Evolutionary conservation across 2,888 invertebrate species (phyloP).

Genomic region (Pseudococcus viburni): DNA sequence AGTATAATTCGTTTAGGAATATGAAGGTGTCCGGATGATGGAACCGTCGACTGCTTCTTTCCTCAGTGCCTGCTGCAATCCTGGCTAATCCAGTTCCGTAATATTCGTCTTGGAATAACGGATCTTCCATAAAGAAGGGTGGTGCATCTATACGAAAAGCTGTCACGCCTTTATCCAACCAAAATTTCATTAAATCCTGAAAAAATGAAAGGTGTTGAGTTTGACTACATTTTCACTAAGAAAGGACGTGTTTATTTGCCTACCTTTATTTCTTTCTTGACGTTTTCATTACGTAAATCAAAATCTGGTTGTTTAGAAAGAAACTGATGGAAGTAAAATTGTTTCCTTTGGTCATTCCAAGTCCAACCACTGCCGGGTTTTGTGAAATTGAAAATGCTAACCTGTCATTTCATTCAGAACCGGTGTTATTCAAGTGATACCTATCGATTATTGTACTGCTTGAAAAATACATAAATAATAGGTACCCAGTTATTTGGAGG

Average conservation of each 20-base stretch:
- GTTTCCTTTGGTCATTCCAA: conserved; percentile 75
- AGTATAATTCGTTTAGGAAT: background rate
- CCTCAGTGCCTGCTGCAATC: background rate
- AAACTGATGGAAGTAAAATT: conserved; percentile 71
- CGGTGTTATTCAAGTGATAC: background rate
- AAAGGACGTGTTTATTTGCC: conserved; percentile 50
- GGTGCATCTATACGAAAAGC: conserved; percentile 67
- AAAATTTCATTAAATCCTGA: conserved; percentile 62
- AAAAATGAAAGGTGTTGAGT: background rate
- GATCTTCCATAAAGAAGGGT: conserved; percentile 57
- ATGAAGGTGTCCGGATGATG: background rate
- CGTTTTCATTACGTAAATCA: conserved; percentile 81
- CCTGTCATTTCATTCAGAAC: background rate
- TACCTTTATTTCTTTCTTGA: conserved; percentile 77
- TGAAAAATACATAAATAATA: no score
- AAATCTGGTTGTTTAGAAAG: conserved; percentile 81
- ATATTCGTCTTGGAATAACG: conserved; percentile 23
- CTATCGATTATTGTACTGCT: background rate
- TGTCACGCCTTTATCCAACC: conserved; percentile 65
- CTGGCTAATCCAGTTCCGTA: background rate
- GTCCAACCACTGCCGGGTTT: conserved; percentile 5
- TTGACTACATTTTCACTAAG: no score
- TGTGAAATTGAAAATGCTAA: background rate
- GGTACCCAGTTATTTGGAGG: conserved; percentile 67
- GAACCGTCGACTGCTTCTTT: background rate